Conservation (phyloP, 2,888 invertebrate species). For the Lithophane ornitopus region DNA sequence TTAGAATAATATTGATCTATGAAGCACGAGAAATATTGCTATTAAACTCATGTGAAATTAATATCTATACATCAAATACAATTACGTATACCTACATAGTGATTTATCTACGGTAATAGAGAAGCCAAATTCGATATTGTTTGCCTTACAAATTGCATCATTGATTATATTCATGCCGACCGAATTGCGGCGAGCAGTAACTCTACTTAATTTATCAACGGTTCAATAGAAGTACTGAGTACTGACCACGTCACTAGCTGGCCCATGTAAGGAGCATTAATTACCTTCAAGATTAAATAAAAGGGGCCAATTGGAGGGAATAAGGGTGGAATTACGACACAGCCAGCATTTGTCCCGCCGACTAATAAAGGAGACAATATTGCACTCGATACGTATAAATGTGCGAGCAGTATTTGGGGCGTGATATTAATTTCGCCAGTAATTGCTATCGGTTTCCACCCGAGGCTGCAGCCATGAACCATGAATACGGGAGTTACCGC, state of each 20-base stretch:
- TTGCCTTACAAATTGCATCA: conserved; percentile 72
- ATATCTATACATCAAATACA: conserved; percentile 30
- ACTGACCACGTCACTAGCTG: conserved; percentile 70
- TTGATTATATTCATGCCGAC: conserved; percentile 67
- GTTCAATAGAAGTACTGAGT: conserved; percentile 45
- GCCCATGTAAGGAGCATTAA: conserved; percentile 82
- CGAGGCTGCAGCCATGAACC: conserved; percentile 89
- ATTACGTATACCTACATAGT: conserved; percentile 33
- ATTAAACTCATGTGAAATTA: conserved; percentile 44
- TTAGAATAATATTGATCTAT: conserved; percentile 45
- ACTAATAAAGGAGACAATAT: conserved; percentile 91
- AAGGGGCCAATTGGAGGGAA: conserved; percentile 85
- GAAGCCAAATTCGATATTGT: conserved; percentile 70
- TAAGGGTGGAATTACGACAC: conserved; percentile 85
- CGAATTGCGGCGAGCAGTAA: conserved; percentile 56
- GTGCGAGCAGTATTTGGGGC: conserved; percentile 90
- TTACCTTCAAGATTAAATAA: conserved; percentile 88
- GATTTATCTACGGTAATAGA: conserved; percentile 67
- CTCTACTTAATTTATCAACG: conserved; percentile 64
- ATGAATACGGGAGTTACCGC: conserved; percentile 90
- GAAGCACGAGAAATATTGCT: conserved; percentile 38
- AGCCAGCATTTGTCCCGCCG: conserved; percentile 87
- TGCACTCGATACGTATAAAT: conserved; percentile 91
- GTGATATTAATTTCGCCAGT: conserved; percentile 90
- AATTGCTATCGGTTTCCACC: conserved; percentile 90